phyloP scores from a whole-genome alignment of 2,113 vertebrate genomes.

The Sorex fumeus region DNA sequence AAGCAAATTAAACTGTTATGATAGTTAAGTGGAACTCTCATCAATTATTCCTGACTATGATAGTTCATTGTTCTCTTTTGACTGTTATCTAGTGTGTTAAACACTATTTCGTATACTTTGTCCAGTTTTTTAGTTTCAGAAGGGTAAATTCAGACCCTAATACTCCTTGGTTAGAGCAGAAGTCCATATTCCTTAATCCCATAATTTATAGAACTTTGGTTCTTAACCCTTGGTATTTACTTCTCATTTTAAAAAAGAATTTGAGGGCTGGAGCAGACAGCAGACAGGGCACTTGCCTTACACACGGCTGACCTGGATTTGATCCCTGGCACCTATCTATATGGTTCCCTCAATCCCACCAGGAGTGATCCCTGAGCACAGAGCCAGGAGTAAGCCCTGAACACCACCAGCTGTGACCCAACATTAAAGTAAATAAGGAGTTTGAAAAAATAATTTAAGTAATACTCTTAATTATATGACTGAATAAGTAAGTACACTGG shows the following conservation, averaged over 20 bases:
- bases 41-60: neutral
- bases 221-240: constrained; percentile 27
- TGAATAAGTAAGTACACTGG: neutral
- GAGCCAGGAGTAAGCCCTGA: no score
- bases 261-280: no score
- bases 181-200: constrained; percentile 8
- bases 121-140: constrained; percentile 14
- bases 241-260: neutral
- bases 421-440: neutral
- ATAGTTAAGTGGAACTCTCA: neutral
- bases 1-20: no score
- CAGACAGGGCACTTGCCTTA: no score
- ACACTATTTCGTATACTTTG: constrained; percentile 28
- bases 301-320: no score
- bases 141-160: constrained; percentile 4
- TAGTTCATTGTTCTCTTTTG: constrained; percentile 18
- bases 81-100: neutral
- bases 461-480: neutral
- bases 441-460: constrained; percentile 53
- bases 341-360: no score
- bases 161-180: constrained; percentile 16
- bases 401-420: no score
- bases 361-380: no score
- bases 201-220: constrained; percentile 36
- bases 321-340: no score